A percentile compares a stretch with the other conserved stretches of the same genome.
Evolutionary conservation across 2,797 vertebrate species (phyloP).

Genomic region (Gallinago stenura): DNA sequence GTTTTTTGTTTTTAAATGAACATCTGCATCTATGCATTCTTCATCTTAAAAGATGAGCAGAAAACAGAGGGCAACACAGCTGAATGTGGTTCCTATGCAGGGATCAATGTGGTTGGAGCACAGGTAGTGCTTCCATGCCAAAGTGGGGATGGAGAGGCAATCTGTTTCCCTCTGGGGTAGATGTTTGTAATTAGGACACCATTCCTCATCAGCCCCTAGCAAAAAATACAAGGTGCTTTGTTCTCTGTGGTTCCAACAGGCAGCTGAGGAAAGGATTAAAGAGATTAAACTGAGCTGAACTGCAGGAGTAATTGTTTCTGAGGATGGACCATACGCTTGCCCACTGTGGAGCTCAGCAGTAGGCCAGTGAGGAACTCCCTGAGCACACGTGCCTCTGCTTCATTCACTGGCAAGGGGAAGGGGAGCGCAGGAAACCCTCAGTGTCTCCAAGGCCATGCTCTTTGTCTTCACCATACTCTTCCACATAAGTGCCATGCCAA

Average conservation of each 20-base stretch:
- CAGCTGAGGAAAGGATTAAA: slow-evolving; percentile 3
- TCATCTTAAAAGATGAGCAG: background rate
- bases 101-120: background rate
- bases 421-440: rapidly evolving
- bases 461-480: background rate
- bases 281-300: slow-evolving; percentile 6
- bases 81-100: background rate
- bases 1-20: background rate
- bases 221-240: slow-evolving; percentile 24
- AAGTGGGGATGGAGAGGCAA: background rate
- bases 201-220: background rate
- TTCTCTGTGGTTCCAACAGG: background rate
- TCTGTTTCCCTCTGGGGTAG: background rate
- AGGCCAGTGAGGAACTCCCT: rapidly evolving
- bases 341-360: background rate
- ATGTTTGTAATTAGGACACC: background rate
- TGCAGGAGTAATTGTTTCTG: background rate
- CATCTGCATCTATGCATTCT: background rate
- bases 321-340: background rate
- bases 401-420: background rate
- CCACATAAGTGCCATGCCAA: rapidly evolving
- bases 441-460: background rate
- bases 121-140: background rate
- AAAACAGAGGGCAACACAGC: background rate
- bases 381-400: rapidly evolving